phyloP scores from a whole-genome alignment of 2,113 vertebrate genomes.

The Atherinomorus stipes region DNA sequence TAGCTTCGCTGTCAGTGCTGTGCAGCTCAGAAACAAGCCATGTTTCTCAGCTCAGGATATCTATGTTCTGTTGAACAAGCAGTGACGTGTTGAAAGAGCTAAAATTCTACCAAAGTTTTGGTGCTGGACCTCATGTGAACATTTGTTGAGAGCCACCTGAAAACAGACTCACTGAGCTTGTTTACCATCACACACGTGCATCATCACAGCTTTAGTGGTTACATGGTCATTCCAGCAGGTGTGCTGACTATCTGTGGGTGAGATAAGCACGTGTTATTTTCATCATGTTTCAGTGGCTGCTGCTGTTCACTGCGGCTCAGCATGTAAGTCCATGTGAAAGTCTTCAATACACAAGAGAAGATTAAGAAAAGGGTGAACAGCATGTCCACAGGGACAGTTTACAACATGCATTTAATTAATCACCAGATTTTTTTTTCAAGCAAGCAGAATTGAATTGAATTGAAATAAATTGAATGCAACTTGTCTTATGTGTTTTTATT shows the following conservation, averaged over 20 bases:
- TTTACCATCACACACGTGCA: not conserved
- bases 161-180: not conserved
- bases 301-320: not conserved
- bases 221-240: not conserved
- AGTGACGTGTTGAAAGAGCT: too few species aligned
- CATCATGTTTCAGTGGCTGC: not conserved
- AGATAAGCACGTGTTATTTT: not conserved
- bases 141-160: not conserved
- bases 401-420: too few species aligned
- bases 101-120: too few species aligned
- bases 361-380: too few species aligned
- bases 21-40: not conserved
- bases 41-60: not conserved
- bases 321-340: not conserved
- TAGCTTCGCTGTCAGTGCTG: constrained; percentile 5
- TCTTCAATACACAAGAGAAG: too few species aligned
- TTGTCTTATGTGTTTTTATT: too few species aligned
- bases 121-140: too few species aligned
- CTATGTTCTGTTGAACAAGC: not conserved
- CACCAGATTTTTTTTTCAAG: too few species aligned
- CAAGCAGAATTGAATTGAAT: too few species aligned
- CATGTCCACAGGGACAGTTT: too few species aligned
- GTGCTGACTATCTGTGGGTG: not conserved
- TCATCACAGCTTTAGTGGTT: not conserved
- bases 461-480: too few species aligned